These are phyloP conservation scores for Pipistrellus kuhlii DNA, from an alignment of 2,797 vertebrate genomes.

Conservation along the genomic window DNA sequence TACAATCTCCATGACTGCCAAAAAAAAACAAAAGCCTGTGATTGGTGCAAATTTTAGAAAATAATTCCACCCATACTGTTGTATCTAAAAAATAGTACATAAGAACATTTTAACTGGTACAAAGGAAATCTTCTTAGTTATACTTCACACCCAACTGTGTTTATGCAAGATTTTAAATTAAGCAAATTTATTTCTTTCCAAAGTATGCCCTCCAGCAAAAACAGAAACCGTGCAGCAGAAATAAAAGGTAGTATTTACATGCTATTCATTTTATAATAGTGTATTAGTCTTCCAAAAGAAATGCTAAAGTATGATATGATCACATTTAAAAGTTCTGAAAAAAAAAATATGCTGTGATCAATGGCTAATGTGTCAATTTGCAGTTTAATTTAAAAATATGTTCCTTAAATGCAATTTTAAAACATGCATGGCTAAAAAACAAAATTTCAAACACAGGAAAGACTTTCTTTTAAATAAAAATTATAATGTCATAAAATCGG, in stretches of 20 bases:
- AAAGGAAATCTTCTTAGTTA: constrained; percentile 44
- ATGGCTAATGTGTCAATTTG: neutral
- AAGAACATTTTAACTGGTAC: neutral
- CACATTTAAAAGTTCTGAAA: neutral
- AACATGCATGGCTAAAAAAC: neutral
- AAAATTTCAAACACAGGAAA: neutral
- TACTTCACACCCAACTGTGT: constrained; percentile 30
- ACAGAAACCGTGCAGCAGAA: neutral
- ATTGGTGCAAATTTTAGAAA: constrained; percentile 20
- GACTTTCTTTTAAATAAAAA: constrained; percentile 46
- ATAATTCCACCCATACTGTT: neutral
- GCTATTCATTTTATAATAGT: constrained; percentile 35
- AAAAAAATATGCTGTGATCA: constrained; percentile 21
- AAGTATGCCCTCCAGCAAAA: constrained; percentile 51
- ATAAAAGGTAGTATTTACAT: constrained; percentile 40
- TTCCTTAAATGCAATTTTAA: constrained; percentile 52
- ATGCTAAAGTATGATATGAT: constrained; percentile 3
- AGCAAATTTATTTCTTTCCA: constrained; percentile 22
- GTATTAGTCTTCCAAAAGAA: constrained; percentile 20
- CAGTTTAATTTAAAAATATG: neutral
- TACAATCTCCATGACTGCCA: constrained; percentile 38
- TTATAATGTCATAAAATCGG: constrained; percentile 31
- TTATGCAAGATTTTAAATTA: constrained; percentile 36
- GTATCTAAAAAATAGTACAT: neutral
- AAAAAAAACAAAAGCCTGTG: constrained; percentile 30